Base-by-base conservation (phyloP, 2,797 vertebrate species). In the Poecilia wingei region DNA sequence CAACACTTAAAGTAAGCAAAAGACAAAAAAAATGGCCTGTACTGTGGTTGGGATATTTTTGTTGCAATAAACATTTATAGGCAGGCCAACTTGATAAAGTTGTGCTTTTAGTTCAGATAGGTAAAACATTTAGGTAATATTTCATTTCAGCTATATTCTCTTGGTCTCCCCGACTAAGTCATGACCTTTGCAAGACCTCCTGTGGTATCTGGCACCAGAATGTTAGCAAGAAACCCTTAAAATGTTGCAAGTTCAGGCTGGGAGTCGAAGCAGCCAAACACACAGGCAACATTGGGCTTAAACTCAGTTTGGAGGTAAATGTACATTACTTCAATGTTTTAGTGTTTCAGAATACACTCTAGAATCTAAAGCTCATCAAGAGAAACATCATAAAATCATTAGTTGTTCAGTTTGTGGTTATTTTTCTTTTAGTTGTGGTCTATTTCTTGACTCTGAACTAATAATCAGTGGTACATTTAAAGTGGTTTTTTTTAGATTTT, bases 1-100 rank as follows among this genome's bases (percentile, higher is more conserved):
- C 79, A 72, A 77, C 45, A 79, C 69, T 80, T 78, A 33, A 75
- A 78, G 70, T 71, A 82, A 76, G 79, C 82, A 87, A 75, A 86
- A 81, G 86, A 51, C 74, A 61, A 74, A 51, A 75, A 75, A 82
- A 76, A n/a, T 64, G 53, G 86, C 25, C 86, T 57, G 77, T 53
- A 22, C 74, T 43, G 12, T 16, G 33, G 77, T 69, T 39, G 79
- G 49, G 76, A 84, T 79, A 74, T 12, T 33, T 14, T 45, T 36
- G 13, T n/a, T 36, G 28, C n/a, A 20, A n/a, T 57, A 39, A 71
- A 8, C 16, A 25, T 12, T 45, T 77, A 18, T 45, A 28, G 14
- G 49, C 68, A 41, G 31, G 36, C 22, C 36, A 64, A 36, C 31
- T 20, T 64, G 16, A 64, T 36, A 6, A 33, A 64, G 33, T 8